Percentiles rank a stretch among this genome's conserved stretches.
These are phyloP conservation scores for Typhlichthys subterraneus DNA, from an alignment of 2,797 vertebrate genomes.

Conservation along the genomic window DNA sequence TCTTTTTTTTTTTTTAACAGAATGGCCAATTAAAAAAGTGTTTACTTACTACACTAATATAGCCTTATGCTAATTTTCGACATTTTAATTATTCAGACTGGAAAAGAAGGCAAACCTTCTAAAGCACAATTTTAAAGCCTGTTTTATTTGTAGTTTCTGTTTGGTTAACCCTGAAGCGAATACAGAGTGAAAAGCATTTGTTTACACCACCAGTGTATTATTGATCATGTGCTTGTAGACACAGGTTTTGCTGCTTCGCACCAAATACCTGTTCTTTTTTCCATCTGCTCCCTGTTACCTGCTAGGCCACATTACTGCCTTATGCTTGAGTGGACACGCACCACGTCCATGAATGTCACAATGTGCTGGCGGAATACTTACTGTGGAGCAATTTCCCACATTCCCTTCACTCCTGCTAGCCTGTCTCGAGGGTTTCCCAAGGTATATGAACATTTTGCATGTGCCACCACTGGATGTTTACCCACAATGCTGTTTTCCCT, in stretches of 20 bases:
- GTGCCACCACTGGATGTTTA: slow-evolving; percentile 1
- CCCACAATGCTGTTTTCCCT: slow-evolving; percentile 42
- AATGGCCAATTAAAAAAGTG: slow-evolving; percentile 67
- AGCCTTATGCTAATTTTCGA: too few relatives aligned
- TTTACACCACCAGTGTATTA: too few relatives aligned
- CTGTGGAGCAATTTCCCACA: slow-evolving; percentile 48
- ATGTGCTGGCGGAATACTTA: slow-evolving; percentile 68
- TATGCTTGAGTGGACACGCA: slow-evolving; percentile 34
- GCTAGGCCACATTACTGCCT: slow-evolving; percentile 32
- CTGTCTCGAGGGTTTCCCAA: slow-evolving; percentile 34
- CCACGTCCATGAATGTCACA: slow-evolving; percentile 69
- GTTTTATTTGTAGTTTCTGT: slow-evolving; percentile 39
- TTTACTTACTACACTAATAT: slow-evolving; percentile 15
- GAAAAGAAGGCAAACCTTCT: slow-evolving; percentile 34
- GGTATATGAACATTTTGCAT: not conserved
- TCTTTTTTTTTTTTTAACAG: slow-evolving; percentile 14
- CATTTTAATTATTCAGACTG: slow-evolving; percentile 20
- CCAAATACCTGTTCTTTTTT: slow-evolving; percentile 1
- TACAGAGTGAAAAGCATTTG: too few relatives aligned
- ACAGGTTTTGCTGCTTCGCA: slow-evolving; percentile 10
- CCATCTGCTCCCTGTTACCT: slow-evolving; percentile 56
- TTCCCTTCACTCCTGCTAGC: slow-evolving; percentile 21
- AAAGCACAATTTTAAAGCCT: slow-evolving; percentile 14
- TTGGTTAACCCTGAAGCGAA: too few relatives aligned
- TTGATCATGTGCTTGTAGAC: too few relatives aligned